Evolutionary conservation across 2,113 vertebrate species (phyloP).

Genomic region (Crotalus tigris): DNA sequence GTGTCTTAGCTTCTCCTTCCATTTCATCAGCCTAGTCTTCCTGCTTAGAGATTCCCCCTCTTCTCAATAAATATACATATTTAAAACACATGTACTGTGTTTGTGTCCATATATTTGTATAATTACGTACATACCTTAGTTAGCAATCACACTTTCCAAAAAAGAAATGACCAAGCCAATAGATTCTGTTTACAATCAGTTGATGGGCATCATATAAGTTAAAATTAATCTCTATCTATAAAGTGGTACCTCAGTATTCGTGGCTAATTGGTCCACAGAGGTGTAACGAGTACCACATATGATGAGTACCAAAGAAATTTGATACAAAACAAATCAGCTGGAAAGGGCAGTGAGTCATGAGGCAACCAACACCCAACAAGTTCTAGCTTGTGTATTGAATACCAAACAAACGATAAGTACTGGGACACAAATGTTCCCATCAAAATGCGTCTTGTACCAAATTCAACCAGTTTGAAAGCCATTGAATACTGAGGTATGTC

Average conservation of each 20-base stretch:
- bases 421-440: neutral
- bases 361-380: too few relatives aligned
- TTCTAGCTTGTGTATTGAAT: neutral
- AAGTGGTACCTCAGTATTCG: too few relatives aligned
- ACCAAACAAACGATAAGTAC: neutral
- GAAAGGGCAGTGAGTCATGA: too few relatives aligned
- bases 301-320: too few relatives aligned
- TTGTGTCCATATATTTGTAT: neutral
- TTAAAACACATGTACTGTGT: neutral
- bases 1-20: neutral
- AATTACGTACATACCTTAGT: neutral
- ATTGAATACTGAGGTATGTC: neutral
- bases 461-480: neutral
- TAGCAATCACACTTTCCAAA: neutral
- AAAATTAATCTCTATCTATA: neutral
- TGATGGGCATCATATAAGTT: neutral
- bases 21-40: neutral
- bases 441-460: neutral
- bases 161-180: neutral
- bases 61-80: neutral
- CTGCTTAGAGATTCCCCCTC: too few relatives aligned
- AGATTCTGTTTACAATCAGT: neutral
- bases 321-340: too few relatives aligned
- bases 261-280: too few relatives aligned
- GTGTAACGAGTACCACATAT: too few relatives aligned